These are phyloP conservation scores for Esperia sulphurella DNA, from an alignment of 2,888 invertebrate genomes.

Conservation along the genomic window DNA sequence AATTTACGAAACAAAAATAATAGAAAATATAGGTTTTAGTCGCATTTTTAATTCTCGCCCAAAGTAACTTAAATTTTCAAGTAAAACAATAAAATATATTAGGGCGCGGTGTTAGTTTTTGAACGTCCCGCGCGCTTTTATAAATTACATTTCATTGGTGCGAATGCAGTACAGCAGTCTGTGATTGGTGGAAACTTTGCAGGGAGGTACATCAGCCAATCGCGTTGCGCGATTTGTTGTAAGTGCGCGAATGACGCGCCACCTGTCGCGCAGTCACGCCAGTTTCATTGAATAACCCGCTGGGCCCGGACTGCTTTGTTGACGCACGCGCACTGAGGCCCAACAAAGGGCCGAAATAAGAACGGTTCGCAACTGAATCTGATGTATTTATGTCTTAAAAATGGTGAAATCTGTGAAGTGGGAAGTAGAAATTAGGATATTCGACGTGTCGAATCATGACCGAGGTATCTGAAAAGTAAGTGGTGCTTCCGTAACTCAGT, in stretches of 20 bases:
- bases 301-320: constrained; percentile 67
- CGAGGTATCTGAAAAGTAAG: constrained; percentile 95
- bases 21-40: neutral
- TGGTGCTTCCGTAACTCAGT: constrained; percentile 57
- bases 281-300: constrained; percentile 72
- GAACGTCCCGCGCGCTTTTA: no score
- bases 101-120: no score
- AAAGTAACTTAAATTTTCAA: neutral
- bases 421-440: constrained; percentile 91
- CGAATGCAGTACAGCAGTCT: constrained; percentile 24
- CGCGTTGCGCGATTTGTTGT: constrained; percentile 23
- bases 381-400: constrained; percentile 89
- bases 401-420: constrained; percentile 90
- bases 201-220: constrained; percentile 41
- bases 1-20: constrained; percentile 10
- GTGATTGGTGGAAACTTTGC: constrained; percentile 45
- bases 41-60: neutral
- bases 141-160: constrained; percentile 40
- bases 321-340: constrained; percentile 77
- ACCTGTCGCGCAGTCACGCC: constrained; percentile 65
- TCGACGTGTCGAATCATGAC: constrained; percentile 92
- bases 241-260: constrained; percentile 63
- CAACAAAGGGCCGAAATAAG: constrained; percentile 77
- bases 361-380: constrained; percentile 75
- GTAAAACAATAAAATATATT: neutral